phyloP scores from a whole-genome alignment of 2,797 vertebrate genomes.

The Thunnus albacares region DNA sequence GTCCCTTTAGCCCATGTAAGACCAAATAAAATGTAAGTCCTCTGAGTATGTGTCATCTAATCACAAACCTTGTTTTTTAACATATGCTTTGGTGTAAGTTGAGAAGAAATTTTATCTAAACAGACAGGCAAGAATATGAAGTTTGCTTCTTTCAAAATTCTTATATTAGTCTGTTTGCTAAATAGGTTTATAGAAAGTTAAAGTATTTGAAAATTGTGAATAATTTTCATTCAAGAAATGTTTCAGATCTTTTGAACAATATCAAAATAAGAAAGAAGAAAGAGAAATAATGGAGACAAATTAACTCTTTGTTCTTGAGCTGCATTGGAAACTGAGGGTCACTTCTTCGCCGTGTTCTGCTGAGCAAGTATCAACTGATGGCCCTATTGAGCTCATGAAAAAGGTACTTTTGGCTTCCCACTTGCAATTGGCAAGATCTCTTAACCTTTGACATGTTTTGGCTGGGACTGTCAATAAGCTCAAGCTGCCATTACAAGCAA shows the following conservation, averaged over 20 bases:
- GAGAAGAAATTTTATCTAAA: too few species aligned
- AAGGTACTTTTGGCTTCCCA: conserved; percentile 77
- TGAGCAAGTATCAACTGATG: conserved; percentile 77
- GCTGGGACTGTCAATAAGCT: conserved; percentile 80
- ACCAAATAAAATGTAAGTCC: not conserved
- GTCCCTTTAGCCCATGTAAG: not conserved
- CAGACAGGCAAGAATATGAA: not conserved
- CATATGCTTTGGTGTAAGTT: not conserved
- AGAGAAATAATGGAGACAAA: conserved; percentile 70
- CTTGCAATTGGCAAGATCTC: conserved; percentile 80
- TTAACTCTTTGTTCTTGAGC: conserved; percentile 68
- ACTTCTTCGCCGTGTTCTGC: conserved; percentile 65
- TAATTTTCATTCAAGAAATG: conserved; percentile 7
- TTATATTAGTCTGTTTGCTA: not conserved
- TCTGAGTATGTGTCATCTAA: not conserved
- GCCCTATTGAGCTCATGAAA: conserved; percentile 79
- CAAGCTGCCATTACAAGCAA: conserved; percentile 84
- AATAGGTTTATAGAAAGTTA: not conserved
- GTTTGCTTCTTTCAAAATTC: not conserved
- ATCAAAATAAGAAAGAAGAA: conserved; percentile 39
- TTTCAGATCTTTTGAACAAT: conserved; percentile 44
- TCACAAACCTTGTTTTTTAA: not conserved
- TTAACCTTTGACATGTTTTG: conserved; percentile 88
- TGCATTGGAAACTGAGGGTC: conserved; percentile 66
- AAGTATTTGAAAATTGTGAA: not conserved